These are phyloP conservation scores for Axea sp. DNA, from an alignment of 2,888 invertebrate genomes.

Conservation along the genomic window DNA sequence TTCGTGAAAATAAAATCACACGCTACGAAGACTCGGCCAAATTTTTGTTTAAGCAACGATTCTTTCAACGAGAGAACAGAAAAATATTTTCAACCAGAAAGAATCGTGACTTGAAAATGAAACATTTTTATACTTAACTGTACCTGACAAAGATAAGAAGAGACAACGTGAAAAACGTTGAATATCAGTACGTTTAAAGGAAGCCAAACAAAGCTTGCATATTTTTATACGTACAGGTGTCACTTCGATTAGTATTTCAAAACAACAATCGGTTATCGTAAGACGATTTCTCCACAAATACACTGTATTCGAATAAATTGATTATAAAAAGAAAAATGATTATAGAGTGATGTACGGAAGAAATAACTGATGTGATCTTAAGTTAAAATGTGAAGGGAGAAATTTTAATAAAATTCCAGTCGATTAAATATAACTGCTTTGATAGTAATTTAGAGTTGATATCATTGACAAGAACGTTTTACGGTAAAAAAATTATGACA, in stretches of 20 bases:
- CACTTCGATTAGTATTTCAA: constrained; percentile 29
- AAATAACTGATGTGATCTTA: constrained; percentile 1
- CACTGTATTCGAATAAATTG: constrained; percentile 12
- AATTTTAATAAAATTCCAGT: too few relatives aligned
- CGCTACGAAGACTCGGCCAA: constrained; percentile 3
- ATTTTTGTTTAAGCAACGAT: neutral
- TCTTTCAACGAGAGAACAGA: neutral
- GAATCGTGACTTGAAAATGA: constrained; percentile 4
- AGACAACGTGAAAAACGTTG: neutral
- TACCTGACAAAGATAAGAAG: constrained; percentile 18
- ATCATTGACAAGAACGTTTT: too few relatives aligned
- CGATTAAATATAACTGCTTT: too few relatives aligned
- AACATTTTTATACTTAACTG: constrained; percentile 32
- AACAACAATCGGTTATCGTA: constrained; percentile 15
- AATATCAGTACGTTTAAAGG: constrained; percentile 30
- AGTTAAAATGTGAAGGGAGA: too few relatives aligned
- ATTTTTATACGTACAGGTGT: constrained; percentile 40
- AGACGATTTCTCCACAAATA: constrained; percentile 21
- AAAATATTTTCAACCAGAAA: too few relatives aligned
- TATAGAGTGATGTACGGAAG: neutral
- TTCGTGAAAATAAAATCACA: neutral
- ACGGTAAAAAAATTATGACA: neutral
- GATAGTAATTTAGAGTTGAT: too few relatives aligned
- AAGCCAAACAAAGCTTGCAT: constrained; percentile 33
- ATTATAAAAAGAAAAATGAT: neutral